Conservation (phyloP, 2,888 invertebrate genomes). For the Noctua janthe region DNA sequence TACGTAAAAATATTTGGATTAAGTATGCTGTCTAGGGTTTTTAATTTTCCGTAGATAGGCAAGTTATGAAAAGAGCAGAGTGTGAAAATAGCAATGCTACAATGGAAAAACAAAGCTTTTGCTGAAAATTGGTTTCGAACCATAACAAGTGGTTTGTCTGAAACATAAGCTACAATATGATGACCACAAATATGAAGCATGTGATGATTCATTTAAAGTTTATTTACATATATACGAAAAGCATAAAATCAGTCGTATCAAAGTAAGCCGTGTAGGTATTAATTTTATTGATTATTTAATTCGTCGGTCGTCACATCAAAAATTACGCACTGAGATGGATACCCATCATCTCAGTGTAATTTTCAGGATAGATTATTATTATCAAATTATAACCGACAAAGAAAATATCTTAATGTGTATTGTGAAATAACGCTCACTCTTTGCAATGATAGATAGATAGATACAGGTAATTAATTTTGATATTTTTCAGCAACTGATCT, state of each 20-base stretch:
- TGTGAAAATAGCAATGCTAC: no score
- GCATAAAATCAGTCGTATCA: neutral
- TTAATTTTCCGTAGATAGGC: no score
- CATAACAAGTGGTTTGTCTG: neutral
- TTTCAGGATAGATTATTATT: neutral
- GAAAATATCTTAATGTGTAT: neutral
- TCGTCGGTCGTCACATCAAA: neutral
- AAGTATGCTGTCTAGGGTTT: no score
- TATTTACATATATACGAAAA: constrained; percentile 30
- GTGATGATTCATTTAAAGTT: constrained; percentile 21
- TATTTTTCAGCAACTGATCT: neutral
- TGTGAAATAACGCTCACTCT: neutral
- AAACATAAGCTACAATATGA: neutral
- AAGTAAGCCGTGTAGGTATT: neutral
- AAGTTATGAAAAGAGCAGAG: no score
- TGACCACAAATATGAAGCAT: neutral
- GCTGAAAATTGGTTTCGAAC: no score
- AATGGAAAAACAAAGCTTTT: no score
- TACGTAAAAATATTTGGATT: no score
- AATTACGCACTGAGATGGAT: neutral
- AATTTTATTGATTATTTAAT: neutral
- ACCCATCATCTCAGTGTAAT: neutral
- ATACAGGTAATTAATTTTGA: neutral
- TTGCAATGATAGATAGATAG: no score
- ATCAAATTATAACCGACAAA: neutral